Base-by-base conservation (phyloP, 2,797 vertebrate genomes). In the Zalophus californianus region DNA sequence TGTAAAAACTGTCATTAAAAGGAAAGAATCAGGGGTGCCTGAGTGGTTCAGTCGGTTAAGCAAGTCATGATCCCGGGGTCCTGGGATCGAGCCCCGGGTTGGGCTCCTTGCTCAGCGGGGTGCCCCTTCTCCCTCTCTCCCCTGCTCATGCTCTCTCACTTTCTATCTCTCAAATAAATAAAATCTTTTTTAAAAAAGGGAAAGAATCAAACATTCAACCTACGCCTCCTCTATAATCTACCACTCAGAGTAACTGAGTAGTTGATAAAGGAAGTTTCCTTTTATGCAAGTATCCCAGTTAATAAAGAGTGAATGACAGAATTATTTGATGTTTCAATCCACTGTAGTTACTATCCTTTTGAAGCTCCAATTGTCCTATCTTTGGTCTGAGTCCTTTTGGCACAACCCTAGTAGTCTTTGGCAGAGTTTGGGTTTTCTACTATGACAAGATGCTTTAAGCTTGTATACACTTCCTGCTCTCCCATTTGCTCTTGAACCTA, bases 1-100 rank as follows among this genome's bases (percentile, higher is more conserved):
- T 70, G n/a, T 54, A 35, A 77, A 79, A 85, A 91, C 35, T 92
- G 66, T 41, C 91, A 80, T 54, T 91, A 82, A 91, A 91, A 27
- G 32, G 44, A 44, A 44, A 44, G 44, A 44, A 44, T 44, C 44
- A 44, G 44, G 9, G 9, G 8, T 44, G 44, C 44, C 44, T 44
- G 44, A 44, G 44, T 44, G 44, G 44, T 2, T 44, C 44, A 44
- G 44, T 44, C 44, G 44, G 44, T 44, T 44, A 44, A 44, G 44
- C 44, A 44, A 44, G 44, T 44, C 44, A 44, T 44, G 44, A 44
- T 44, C 44, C 44, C 44, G 8, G 44, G 44, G 44, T 44, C 44
- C 44, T 44, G 44, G 44, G 44, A 44, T 44, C 44, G 44, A 44
- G 44, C 44, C 44, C 44, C 44, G 9, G 9, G 44, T 44, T 44